Percentiles rank a stretch among this genome's conserved stretches.
Conservation (phyloP, 2,113 vertebrate genomes). For the Hystrix cristata region DNA sequence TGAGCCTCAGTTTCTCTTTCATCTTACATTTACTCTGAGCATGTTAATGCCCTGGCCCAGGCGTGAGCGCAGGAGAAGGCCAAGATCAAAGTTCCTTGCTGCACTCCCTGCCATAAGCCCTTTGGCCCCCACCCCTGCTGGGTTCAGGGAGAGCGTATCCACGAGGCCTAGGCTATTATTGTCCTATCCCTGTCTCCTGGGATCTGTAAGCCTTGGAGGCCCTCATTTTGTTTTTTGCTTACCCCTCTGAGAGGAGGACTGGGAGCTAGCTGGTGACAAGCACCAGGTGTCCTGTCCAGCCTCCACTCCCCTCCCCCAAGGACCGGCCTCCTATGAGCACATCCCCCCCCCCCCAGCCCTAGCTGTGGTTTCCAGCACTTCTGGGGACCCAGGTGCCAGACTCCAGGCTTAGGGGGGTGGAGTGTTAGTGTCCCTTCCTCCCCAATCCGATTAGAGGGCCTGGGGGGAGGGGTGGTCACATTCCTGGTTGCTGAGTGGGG, state of each 20-base stretch:
- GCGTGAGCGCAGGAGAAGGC: not conserved
- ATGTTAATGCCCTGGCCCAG: not conserved
- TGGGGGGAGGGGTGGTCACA: slow-evolving; percentile 80
- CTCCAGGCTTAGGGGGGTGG: slow-evolving; percentile 60
- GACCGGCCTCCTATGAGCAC: not conserved
- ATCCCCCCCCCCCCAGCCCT: not conserved
- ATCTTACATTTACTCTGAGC: not conserved
- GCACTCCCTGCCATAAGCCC: not conserved
- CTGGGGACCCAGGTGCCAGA: slow-evolving; percentile 66
- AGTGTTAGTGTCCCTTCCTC: slow-evolving; percentile 77
- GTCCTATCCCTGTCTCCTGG: slow-evolving; percentile 9
- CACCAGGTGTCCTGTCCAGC: slow-evolving; percentile 65
- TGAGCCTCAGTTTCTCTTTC: slow-evolving; percentile 58
- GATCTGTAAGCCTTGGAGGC: slow-evolving; percentile 61
- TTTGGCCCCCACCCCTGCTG: not conserved
- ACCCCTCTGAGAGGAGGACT: slow-evolving; percentile 32
- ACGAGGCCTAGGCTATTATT: slow-evolving; percentile 50
- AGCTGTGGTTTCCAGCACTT: slow-evolving; percentile 42
- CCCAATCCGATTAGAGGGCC: slow-evolving; percentile 64
- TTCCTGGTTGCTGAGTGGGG: slow-evolving; percentile 83
- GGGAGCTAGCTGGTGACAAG: slow-evolving; percentile 57
- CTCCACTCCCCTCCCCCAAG: not conserved
- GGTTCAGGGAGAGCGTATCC: not conserved
- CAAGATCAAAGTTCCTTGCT: not conserved
- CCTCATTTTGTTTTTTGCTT: slow-evolving; percentile 58